Percentiles rank a stretch among this genome's conserved stretches.
These are phyloP conservation scores for Hyperopisus bebe DNA, from an alignment of 2,113 vertebrate genomes.

Conservation along the genomic window DNA sequence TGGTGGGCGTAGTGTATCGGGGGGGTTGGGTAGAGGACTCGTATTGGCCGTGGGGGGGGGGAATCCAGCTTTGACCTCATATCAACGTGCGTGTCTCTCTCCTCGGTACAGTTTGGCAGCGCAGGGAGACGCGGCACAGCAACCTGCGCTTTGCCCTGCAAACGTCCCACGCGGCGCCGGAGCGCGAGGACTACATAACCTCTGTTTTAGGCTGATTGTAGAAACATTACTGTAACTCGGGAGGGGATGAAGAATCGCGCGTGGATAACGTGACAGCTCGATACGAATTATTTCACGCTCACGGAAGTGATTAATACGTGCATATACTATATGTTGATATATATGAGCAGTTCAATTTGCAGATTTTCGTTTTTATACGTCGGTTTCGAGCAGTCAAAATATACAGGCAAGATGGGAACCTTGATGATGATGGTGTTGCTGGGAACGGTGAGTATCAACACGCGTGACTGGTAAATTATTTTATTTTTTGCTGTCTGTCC, in stretches of 20 bases:
- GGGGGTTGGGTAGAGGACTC: conserved; percentile 24
- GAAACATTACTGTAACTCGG: conserved; percentile 1
- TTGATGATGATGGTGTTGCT: conserved; percentile 48
- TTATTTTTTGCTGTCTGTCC: not conserved
- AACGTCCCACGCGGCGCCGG: not conserved
- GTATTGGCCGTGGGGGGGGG: conserved; percentile 20
- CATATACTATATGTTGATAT: not conserved
- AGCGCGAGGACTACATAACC: not conserved
- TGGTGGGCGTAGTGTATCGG: conserved; percentile 12
- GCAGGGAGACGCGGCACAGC: not conserved
- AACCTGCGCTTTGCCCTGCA: not conserved
- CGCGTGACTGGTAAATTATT: conserved; percentile 36
- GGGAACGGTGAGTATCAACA: conserved; percentile 55
- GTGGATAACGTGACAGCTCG: conserved; percentile 35
- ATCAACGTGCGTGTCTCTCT: conserved; percentile 13
- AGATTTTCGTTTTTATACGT: not conserved
- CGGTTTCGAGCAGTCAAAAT: not conserved
- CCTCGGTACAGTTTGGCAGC: conserved; percentile 48
- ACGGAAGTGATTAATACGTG: not conserved
- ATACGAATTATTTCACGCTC: conserved; percentile 20
- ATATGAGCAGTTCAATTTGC: not conserved
- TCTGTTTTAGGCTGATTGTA: not conserved
- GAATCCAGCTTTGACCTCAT: conserved; percentile 32
- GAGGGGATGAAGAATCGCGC: conserved; percentile 10
- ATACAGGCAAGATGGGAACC: conserved; percentile 50